These are phyloP conservation scores for Acheta domesticus DNA, from an alignment of 2,888 invertebrate genomes.

Conservation along the genomic window DNA sequence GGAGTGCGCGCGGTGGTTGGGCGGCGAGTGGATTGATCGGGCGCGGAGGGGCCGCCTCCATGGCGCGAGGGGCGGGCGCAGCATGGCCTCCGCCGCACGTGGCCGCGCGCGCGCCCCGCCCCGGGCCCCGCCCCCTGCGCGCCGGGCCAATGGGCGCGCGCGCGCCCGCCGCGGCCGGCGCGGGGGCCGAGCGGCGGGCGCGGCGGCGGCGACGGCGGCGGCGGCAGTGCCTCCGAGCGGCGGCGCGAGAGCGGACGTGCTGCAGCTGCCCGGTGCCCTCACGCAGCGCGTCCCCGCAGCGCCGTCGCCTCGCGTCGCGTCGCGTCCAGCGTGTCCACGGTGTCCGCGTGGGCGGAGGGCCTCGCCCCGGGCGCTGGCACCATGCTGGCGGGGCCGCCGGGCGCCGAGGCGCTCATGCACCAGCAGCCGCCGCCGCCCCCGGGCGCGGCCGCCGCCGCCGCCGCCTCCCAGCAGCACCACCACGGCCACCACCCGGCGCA, in stretches of 20 bases:
- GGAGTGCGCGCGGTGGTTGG: no score
- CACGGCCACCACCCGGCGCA: constrained; percentile 46
- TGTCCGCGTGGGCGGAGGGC: constrained; percentile 12
- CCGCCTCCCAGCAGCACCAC: constrained; percentile 49
- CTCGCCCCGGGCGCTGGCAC: background rate
- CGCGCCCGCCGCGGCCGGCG: constrained; percentile 18
- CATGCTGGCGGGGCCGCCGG: constrained; percentile 35
- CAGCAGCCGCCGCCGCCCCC: background rate
- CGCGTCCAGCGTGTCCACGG: background rate
- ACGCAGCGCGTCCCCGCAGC: no score
- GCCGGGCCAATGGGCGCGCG: background rate
- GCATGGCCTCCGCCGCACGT: background rate
- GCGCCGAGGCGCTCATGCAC: constrained; percentile 18
- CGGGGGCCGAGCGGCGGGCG: background rate
- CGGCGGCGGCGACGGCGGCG: constrained; percentile 20
- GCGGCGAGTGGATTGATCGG: background rate
- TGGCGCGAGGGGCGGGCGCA: background rate
- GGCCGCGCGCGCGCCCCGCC: constrained; percentile 27
- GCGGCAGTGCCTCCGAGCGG: constrained; percentile 24
- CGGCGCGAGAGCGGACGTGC: background rate
- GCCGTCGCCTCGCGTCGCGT: background rate
- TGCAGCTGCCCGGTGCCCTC: background rate
- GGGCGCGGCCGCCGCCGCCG: constrained; percentile 49
- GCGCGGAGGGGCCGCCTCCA: background rate
- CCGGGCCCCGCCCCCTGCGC: background rate